Conservation (phyloP, 2,888 invertebrate genomes). For the Drosophila merina region DNA sequence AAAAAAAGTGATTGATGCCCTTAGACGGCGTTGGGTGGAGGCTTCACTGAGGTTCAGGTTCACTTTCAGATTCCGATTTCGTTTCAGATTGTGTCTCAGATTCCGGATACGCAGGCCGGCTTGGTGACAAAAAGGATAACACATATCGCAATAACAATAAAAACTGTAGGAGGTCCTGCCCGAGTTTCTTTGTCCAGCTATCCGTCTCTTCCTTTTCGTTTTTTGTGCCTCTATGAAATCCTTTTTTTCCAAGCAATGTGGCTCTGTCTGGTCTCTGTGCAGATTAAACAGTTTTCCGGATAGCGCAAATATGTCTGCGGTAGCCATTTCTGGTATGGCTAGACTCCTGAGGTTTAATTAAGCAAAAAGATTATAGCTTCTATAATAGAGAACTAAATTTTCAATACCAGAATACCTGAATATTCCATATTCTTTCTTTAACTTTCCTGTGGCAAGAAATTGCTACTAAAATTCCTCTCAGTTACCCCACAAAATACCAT, state of each 20-base stretch:
- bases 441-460: constrained; percentile 8
- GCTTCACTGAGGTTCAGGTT: not conserved
- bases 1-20: constrained; percentile 46
- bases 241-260: constrained; percentile 9
- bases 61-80: constrained; percentile 10
- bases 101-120: constrained; percentile 18
- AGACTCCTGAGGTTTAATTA: not conserved
- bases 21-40: constrained; percentile 5
- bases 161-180: constrained; percentile 31
- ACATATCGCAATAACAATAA: constrained; percentile 42
- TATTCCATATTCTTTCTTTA: no score
- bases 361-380: not conserved
- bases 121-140: constrained; percentile 33
- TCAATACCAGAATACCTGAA: no score
- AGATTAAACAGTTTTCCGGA: constrained; percentile 59
- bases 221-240: constrained; percentile 21
- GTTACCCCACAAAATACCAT: constrained; percentile 20
- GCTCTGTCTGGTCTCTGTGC: constrained; percentile 11
- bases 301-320: constrained; percentile 66
- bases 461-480: not conserved
- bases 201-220: constrained; percentile 26
- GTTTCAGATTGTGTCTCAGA: constrained; percentile 35
- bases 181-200: constrained; percentile 17
- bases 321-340: constrained; percentile 51
- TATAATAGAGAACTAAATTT: not conserved